phyloP scores from a whole-genome alignment of 2,888 invertebrate species.

The Noctua pronuba region DNA sequence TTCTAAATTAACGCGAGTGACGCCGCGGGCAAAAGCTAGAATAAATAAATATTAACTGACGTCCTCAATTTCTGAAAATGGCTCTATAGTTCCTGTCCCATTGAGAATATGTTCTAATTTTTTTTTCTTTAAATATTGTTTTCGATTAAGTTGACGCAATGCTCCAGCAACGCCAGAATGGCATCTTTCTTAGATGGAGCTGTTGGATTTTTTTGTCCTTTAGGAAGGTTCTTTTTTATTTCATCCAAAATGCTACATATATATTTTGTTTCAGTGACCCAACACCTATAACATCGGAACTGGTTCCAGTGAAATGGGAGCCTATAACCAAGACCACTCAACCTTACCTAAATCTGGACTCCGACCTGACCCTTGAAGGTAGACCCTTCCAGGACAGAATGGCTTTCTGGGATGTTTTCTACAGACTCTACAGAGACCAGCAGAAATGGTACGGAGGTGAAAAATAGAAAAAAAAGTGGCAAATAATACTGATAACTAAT shows the following conservation, averaged over 20 bases:
- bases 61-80: background rate
- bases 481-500: background rate
- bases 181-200: background rate
- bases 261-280: conserved; percentile 55
- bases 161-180: background rate
- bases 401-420: conserved; percentile 69
- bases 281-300: conserved; percentile 59
- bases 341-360: conserved; percentile 56
- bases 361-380: conserved; percentile 39
- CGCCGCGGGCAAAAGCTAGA: too few relatives aligned
- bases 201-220: background rate
- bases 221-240: background rate
- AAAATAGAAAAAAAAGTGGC: background rate
- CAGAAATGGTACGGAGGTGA: conserved; percentile 28
- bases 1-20: too few relatives aligned
- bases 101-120: too few relatives aligned
- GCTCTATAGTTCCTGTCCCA: too few relatives aligned
- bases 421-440: conserved; percentile 55
- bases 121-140: too few relatives aligned
- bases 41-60: too few relatives aligned
- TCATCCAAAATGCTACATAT: background rate
- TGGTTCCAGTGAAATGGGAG: conserved; percentile 66
- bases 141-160: background rate
- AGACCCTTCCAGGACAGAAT: conserved; percentile 63
- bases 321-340: conserved; percentile 49